Base-by-base conservation (phyloP, 2,888 invertebrate genomes). In the Fabriciana adippe region DNA sequence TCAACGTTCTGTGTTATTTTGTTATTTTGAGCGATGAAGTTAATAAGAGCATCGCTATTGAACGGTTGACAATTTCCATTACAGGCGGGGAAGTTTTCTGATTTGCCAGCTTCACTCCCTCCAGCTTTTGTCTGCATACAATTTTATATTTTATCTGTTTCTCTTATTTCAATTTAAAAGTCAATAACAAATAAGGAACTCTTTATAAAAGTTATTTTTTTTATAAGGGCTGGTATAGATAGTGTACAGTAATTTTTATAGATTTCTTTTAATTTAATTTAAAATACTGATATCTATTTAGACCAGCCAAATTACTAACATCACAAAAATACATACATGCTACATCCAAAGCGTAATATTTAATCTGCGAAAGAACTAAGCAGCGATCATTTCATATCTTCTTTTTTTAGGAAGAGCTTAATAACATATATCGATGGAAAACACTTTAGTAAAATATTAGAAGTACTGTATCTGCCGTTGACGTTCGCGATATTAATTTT, bases 31-130 rank as follows among this genome's bases (percentile, higher is more conserved):
- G 84, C 64, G 59, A 87, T 81, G 21, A 89, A 73, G 66, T 86
- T 81, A 35, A 88, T 83, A 26, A 90, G 80, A 3, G 82, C 80
- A 50, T 87, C 88, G 2, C 79, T 80, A 72, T 78, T 80, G 26
- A 76, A 65, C 6, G 79, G 74, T 11, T 77, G 77, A 26, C 69
- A 77, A 69, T 85, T 86, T 13, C 87, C 89, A 63, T 88, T 91
- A 69, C 77, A 80, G 18, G 75, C 54, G 11, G 75, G 61, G 45
- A 70, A 61, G 51, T 71, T 75, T 48, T 83, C 81, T 11, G 73
- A 69, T 62, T 80, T 82, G 55, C 62, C 73, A 11, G 64, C 72
- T 13, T 82, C 80, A 59, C 75, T 80, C 53, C 70, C 68, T 66
- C 72, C 78, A 60, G 73, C 70, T 3, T 78, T 79, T 13, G 73